Evolutionary conservation across 2,888 invertebrate species (phyloP).

Genomic region (Polylopha cassiicola): DNA sequence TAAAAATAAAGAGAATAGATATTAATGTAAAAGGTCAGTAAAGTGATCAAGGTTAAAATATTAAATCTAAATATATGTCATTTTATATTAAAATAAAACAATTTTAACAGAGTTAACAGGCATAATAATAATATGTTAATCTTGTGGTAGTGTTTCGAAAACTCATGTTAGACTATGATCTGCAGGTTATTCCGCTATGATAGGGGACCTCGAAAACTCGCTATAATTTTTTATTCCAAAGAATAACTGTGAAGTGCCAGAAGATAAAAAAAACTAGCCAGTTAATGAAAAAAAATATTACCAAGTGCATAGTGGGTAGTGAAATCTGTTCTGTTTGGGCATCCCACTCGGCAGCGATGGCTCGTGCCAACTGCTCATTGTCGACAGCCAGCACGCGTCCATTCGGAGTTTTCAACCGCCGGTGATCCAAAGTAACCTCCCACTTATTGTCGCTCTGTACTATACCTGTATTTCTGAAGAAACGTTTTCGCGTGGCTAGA

Average conservation of each 20-base stretch:
- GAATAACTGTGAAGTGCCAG: no score
- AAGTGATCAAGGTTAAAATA: neutral
- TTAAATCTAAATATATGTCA: neutral
- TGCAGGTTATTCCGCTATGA: no score
- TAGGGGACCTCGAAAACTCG: no score
- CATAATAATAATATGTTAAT: no score
- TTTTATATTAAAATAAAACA: no score
- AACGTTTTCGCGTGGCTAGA: slow-evolving; percentile 79
- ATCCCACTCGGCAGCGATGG: slow-evolving; percentile 97
- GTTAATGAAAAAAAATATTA: no score
- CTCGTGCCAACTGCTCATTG: slow-evolving; percentile 92
- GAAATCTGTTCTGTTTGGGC: slow-evolving; percentile 87
- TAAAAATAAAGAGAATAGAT: slow-evolving; percentile 45
- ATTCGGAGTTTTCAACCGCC: slow-evolving; percentile 92
- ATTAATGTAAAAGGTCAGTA: slow-evolving; percentile 5
- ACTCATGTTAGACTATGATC: no score
- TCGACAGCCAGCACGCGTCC: slow-evolving; percentile 86
- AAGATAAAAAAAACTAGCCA: neutral
- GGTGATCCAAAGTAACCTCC: slow-evolving; percentile 92
- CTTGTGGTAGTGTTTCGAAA: no score
- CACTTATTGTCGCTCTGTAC: slow-evolving; percentile 82
- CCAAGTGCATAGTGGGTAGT: slow-evolving; percentile 92
- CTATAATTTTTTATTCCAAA: no score
- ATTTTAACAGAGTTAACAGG: no score
- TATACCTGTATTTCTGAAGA: slow-evolving; percentile 85